Conservation (phyloP, 2,888 invertebrate species). For the Nineta flava region DNA sequence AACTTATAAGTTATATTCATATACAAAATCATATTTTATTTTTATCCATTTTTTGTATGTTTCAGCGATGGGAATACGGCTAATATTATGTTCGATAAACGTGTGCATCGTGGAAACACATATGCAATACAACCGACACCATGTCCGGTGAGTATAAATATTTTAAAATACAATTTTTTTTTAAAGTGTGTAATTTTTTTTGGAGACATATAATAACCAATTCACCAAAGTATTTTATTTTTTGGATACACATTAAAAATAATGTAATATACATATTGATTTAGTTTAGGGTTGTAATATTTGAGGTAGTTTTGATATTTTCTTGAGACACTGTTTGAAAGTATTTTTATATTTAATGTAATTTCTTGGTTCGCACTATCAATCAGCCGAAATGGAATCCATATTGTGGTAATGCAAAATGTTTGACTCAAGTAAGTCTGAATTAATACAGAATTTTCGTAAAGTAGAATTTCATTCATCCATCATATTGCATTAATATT, state of each 20-base stretch:
- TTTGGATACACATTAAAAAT: no score
- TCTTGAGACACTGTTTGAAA: not conserved
- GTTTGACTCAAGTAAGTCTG: slow-evolving; percentile 26
- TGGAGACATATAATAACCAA: not conserved
- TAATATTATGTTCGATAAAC: slow-evolving; percentile 82
- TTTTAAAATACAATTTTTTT: not conserved
- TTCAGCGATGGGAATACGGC: slow-evolving; percentile 30
- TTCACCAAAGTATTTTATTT: no score
- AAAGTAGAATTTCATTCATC: no score
- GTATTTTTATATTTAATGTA: not conserved
- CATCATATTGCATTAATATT: no score
- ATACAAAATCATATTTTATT: no score
- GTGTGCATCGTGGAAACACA: slow-evolving; percentile 73
- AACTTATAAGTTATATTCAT: no score
- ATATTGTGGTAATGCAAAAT: slow-evolving; percentile 37
- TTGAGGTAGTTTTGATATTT: not conserved
- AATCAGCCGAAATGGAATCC: slow-evolving; percentile 34
- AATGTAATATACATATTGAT: not conserved
- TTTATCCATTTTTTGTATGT: no score
- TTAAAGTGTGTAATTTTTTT: not conserved
- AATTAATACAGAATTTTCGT: not conserved
- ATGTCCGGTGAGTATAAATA: slow-evolving; percentile 14
- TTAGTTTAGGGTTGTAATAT: not conserved
- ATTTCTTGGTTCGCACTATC: not conserved
- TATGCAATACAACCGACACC: slow-evolving; percentile 35